Percentiles rank a stretch among this genome's conserved stretches.
These are phyloP conservation scores for Chlorospingus semifuscus DNA, from an alignment of 2,797 vertebrate genomes.

Conservation along the genomic window DNA sequence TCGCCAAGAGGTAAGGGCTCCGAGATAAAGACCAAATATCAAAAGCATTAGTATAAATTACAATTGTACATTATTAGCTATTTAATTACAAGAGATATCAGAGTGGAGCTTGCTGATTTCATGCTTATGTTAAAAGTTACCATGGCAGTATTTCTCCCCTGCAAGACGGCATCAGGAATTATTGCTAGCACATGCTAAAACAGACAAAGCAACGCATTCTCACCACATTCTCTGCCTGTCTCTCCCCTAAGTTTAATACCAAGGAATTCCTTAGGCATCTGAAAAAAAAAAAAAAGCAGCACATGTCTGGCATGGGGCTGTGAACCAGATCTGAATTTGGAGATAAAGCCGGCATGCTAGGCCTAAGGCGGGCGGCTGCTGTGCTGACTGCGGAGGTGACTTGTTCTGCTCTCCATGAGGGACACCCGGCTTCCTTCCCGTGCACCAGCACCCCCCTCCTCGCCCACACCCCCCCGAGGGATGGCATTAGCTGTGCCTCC, in stretches of 20 bases:
- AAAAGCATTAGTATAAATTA: conserved; percentile 67
- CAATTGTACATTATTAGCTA: conserved; percentile 57
- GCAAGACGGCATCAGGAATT: conserved; percentile 12
- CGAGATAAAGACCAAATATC: conserved; percentile 46
- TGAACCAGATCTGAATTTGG: conserved; percentile 53
- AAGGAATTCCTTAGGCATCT: conserved; percentile 56
- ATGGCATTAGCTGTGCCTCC: conserved; percentile 45
- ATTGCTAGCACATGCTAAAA: conserved; percentile 63
- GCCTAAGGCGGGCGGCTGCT: conserved; percentile 29
- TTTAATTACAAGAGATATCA: conserved; percentile 57
- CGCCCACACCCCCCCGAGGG: conserved; percentile 11
- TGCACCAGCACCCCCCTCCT: neutral
- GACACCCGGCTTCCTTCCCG: neutral
- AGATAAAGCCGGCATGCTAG: conserved; percentile 43
- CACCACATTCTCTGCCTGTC: conserved; percentile 14
- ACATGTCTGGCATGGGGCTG: conserved; percentile 48
- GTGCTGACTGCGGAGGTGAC: conserved; percentile 14
- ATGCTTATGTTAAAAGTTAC: conserved; percentile 46
- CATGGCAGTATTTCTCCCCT: conserved; percentile 40
- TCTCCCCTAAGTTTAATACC: conserved; percentile 49
- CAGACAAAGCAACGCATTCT: conserved; percentile 61
- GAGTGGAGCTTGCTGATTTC: conserved; percentile 46
- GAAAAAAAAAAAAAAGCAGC: neutral
- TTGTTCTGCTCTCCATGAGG: conserved; percentile 19
- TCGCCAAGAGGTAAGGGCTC: conserved; percentile 53